A percentile compares a stretch with the other conserved stretches of the same genome.
Evolutionary conservation across 2,113 vertebrate species (phyloP).

Genomic region (Nothocercus julius): DNA sequence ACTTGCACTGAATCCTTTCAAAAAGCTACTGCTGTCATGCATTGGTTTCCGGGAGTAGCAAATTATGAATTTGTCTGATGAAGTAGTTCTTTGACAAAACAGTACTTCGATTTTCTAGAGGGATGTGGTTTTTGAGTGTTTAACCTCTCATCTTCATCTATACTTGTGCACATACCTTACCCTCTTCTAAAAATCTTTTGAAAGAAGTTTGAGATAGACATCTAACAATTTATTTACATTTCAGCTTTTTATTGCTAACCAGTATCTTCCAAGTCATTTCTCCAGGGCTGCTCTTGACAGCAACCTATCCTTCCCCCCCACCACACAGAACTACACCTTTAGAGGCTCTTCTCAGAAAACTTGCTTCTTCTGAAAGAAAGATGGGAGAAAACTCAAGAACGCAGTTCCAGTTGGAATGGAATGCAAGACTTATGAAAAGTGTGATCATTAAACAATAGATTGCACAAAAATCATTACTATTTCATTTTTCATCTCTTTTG

Average conservation of each 20-base stretch:
- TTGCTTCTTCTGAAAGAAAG: constrained; percentile 64
- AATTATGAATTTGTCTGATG: neutral
- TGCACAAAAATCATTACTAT: neutral
- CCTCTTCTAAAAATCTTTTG: neutral
- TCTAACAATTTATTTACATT: neutral
- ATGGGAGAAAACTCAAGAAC: constrained; percentile 59
- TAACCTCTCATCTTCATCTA: neutral
- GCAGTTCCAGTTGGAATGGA: constrained; percentile 15
- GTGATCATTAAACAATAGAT: neutral
- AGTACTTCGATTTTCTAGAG: neutral
- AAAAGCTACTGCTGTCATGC: neutral
- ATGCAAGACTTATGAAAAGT: neutral
- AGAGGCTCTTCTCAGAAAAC: constrained; percentile 52
- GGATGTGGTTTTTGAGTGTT: neutral
- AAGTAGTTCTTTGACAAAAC: neutral
- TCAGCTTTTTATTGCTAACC: constrained; percentile 39
- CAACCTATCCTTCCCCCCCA: constrained; percentile 39
- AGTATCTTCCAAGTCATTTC: constrained; percentile 27
- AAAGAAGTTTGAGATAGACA: neutral
- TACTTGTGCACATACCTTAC: constrained; percentile 5
- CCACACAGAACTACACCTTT: constrained; percentile 43
- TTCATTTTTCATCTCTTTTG: neutral
- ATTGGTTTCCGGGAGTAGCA: neutral
- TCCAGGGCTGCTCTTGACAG: constrained; percentile 39
- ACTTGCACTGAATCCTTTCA: neutral